These are phyloP conservation scores for Heliothis peltigera DNA, from an alignment of 2,888 invertebrate species.

Conservation along the genomic window DNA sequence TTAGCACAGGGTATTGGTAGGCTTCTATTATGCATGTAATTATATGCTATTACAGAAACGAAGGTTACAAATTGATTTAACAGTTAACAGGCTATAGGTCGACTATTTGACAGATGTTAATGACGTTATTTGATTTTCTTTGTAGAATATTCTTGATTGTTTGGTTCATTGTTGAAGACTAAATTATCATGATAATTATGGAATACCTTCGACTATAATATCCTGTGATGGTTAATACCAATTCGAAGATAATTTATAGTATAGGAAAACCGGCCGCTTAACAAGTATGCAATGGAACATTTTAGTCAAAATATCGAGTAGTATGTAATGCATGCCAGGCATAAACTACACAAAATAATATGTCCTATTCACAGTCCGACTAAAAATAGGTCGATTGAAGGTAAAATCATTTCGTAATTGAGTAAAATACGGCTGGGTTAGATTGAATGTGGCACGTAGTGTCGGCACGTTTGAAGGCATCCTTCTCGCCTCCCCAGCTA, in stretches of 20 bases:
- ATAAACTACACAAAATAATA: constrained; percentile 26
- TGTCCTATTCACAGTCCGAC: constrained; percentile 45
- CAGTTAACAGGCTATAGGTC: neutral
- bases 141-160: too few species aligned
- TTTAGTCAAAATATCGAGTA: too few species aligned
- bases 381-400: constrained; percentile 60
- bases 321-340: too few species aligned
- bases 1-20: neutral
- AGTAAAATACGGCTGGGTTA: constrained; percentile 65
- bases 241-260: too few species aligned
- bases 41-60: neutral
- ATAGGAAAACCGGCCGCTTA: too few species aligned
- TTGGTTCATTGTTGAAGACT: too few species aligned
- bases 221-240: too few species aligned
- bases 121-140: too few species aligned
- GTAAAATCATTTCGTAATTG: constrained; percentile 71
- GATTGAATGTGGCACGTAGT: constrained; percentile 72
- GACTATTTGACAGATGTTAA: too few species aligned
- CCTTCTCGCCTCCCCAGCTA: constrained; percentile 65
- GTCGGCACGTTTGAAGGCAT: constrained; percentile 64
- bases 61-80: neutral
- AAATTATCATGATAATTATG: too few species aligned
- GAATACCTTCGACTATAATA: too few species aligned
- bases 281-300: too few species aligned
- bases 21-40: neutral